Percentiles rank a stretch among this genome's conserved stretches.
Evolutionary conservation across 2,113 vertebrate species (phyloP).

Genomic region (Pomatorhinus ruficollis): DNA sequence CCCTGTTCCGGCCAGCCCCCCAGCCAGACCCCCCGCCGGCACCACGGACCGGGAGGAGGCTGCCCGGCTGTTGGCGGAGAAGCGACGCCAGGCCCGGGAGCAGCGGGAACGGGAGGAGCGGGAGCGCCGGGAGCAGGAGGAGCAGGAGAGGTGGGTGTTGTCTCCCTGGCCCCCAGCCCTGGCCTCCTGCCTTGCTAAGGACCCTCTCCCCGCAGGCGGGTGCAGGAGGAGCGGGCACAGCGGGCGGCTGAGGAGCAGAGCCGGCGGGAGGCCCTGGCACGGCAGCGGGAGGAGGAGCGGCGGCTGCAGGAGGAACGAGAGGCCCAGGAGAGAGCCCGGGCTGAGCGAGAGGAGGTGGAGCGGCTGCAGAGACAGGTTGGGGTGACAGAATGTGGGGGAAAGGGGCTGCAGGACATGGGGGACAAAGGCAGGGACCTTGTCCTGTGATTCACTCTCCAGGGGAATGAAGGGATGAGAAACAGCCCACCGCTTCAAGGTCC

Average conservation of each 20-base stretch:
- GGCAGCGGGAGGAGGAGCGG: conserved; percentile 74
- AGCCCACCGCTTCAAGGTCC: not conserved
- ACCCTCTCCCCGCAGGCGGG: conserved; percentile 65
- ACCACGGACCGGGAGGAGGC: conserved; percentile 91
- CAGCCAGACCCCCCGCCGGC: conserved; percentile 85
- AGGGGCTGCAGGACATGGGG: not conserved
- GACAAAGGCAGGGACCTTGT: not conserved
- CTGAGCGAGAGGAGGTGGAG: conserved; percentile 85
- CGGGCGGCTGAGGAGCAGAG: conserved; percentile 82
- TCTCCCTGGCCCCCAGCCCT: fast-evolving
- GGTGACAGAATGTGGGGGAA: fast-evolving
- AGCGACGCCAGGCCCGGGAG: conserved; percentile 89
- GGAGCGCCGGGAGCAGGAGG: conserved; percentile 85
- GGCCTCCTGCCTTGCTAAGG: not conserved
- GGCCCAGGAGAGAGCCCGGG: conserved; percentile 77
- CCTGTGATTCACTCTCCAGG: not conserved
- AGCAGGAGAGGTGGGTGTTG: conserved; percentile 83
- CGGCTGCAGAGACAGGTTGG: conserved; percentile 90
- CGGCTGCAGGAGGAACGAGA: conserved; percentile 72
- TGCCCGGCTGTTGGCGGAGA: conserved; percentile 87
- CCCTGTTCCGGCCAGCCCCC: conserved; percentile 47
- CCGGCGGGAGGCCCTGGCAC: conserved; percentile 80
- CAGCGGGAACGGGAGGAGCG: conserved; percentile 91
- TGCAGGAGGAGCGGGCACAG: conserved; percentile 86
- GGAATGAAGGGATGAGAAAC: not conserved